These are phyloP conservation scores for Aleadryas rufinucha DNA, from an alignment of 2,113 vertebrate genomes.

Conservation along the genomic window DNA sequence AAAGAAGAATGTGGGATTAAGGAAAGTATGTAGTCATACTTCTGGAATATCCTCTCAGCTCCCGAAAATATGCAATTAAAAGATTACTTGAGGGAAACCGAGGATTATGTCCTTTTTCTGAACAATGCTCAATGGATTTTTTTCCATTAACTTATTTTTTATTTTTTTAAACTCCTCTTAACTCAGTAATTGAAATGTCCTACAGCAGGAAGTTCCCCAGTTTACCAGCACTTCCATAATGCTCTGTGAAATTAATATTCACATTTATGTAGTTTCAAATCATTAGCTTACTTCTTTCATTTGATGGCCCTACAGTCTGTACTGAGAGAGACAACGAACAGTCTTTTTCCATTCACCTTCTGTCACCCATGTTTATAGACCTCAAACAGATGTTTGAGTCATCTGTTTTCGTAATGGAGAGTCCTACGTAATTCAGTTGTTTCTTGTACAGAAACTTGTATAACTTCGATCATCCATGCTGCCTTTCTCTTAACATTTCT, in stretches of 20 bases:
- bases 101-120: background rate
- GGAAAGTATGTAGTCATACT: background rate
- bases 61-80: background rate
- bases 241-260: background rate
- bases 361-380: background rate
- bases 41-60: background rate
- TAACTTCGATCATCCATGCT: constrained; percentile 1
- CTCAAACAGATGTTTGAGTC: background rate
- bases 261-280: background rate
- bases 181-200: background rate
- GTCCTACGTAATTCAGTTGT: constrained; percentile 8
- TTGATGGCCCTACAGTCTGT: background rate
- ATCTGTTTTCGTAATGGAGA: background rate
- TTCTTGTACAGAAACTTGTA: background rate
- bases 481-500: background rate
- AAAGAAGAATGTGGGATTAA: background rate
- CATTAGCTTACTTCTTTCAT: background rate
- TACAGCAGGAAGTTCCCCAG: background rate
- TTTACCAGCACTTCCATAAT: background rate
- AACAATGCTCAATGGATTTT: background rate
- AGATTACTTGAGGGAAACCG: background rate
- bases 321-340: background rate
- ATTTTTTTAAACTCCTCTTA: background rate
- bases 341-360: background rate
- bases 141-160: background rate